Evolutionary conservation across 1,140 invertebrate species (phyloP).

Genomic region (Drosophila equinoxialis): DNA sequence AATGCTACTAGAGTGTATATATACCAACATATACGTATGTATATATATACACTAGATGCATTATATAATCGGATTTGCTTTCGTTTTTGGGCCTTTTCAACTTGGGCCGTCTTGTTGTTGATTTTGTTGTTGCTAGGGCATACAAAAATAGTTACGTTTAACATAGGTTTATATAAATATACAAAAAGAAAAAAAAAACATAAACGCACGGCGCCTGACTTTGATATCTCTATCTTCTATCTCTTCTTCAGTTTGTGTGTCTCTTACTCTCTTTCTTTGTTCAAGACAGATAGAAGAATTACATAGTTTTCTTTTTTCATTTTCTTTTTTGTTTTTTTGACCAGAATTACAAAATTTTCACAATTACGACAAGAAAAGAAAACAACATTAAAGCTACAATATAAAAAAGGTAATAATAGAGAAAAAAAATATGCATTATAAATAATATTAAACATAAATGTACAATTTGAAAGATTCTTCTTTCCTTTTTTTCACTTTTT

Average conservation of each 20-base stretch:
- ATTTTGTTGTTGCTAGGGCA: background rate
- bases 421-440: constrained; percentile 16
- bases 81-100: background rate
- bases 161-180: constrained; percentile 14
- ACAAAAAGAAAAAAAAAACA: background rate
- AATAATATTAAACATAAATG: constrained; percentile 44
- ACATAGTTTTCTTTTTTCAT: background rate
- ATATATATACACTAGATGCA: background rate
- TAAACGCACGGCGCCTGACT: constrained; percentile 10
- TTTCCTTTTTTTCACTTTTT: constrained; percentile 1
- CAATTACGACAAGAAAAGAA: constrained; percentile 1
- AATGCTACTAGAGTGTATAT: background rate
- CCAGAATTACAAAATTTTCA: constrained; percentile 12
- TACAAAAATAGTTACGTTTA: background rate
- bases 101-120: background rate
- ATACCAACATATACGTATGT: no score
- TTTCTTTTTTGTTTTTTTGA: background rate
- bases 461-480: constrained; percentile 19
- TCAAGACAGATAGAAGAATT: background rate
- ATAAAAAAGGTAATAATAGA: background rate
- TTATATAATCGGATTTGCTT: constrained; percentile 2
- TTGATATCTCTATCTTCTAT: background rate
- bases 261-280: background rate
- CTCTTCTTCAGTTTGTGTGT: background rate
- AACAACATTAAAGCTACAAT: constrained; percentile 9